Base-by-base conservation (phyloP, 2,888 invertebrate genomes). In the Temnothorax ravouxi region DNA sequence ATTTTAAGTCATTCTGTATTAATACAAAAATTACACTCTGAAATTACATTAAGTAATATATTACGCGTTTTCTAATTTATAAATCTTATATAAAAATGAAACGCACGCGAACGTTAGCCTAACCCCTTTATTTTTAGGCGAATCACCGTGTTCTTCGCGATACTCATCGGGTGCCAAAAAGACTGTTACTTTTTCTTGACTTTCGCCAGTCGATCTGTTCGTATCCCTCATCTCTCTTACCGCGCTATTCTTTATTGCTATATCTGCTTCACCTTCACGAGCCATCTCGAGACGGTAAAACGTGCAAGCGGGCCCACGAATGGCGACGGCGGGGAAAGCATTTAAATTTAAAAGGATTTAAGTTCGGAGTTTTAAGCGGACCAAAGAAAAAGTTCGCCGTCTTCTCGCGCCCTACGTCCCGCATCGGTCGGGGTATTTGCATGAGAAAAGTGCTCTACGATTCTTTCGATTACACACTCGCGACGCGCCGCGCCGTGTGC, bases 401-500 rank as follows among this genome's bases (percentile, higher is more conserved):
- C 84, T 74, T 77, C 85, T 74, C 64, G 75, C 83, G 71, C 86
- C 72, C n/a, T 67, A 67, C 54, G 75, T 56, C 89, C 85, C 88
- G 89, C 87, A 86, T 85, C 85, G 84, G 67, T 41, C 61, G 74
- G 41, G 71, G 71, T 84, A 91, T 91, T 91, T 91, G 91, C 91
- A 91, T 91, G 89, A 91, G 88, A 91, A 91, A 91, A 90, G 91
- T 90, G 88, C 84, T 87, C 89, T 75, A 86, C 91, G 89, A 91
- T 91, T 91, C 91, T 90, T 90, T 91, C 91, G 91, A 90, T 91
- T 91, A 90, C 91, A 89, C 89, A 90, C 89, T 90, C 87, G 89
- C 84, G 88, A 81, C 86, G 84, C 69, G 67, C 67, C 86, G 84
- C 69, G 67, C 67, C 25, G 77, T 54, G 52, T 64, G 84, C 59